Evolutionary conservation across 2,797 vertebrate genomes (phyloP).

Genomic region (Vespertilio murinus): DNA sequence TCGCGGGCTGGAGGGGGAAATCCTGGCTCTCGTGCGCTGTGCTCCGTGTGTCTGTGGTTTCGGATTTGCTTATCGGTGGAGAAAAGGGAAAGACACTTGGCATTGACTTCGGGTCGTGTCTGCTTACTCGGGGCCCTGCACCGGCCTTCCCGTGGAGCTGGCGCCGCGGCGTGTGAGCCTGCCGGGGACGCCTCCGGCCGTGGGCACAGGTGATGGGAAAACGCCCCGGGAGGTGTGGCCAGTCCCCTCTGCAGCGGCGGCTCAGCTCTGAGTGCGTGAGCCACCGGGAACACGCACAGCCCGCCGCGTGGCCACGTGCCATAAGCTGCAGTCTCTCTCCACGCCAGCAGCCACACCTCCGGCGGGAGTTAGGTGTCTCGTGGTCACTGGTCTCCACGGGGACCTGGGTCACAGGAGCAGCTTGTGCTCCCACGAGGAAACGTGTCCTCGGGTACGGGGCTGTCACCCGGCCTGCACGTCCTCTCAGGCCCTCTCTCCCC

Average conservation of each 20-base stretch:
- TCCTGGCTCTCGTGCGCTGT: rapidly evolving
- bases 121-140: not conserved
- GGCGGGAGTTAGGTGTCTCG: not conserved
- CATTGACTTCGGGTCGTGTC: not conserved
- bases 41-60: not conserved
- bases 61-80: not conserved
- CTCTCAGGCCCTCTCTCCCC: no score
- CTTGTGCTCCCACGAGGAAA: not conserved
- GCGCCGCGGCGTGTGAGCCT: not conserved
- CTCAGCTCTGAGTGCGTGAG: not conserved
- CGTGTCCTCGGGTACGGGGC: not conserved
- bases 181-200: not conserved
- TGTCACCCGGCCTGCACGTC: not conserved
- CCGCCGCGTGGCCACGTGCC: not conserved
- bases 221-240: not conserved
- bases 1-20: not conserved
- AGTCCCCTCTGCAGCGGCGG: no score
- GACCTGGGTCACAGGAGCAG: not conserved
- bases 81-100: not conserved
- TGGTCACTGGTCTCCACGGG: not conserved
- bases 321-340: no score
- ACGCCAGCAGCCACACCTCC: not conserved
- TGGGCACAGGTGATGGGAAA: not conserved
- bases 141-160: not conserved
- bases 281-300: not conserved